phyloP scores from a whole-genome alignment of 2,113 vertebrate genomes.

The Astur gentilis region DNA sequence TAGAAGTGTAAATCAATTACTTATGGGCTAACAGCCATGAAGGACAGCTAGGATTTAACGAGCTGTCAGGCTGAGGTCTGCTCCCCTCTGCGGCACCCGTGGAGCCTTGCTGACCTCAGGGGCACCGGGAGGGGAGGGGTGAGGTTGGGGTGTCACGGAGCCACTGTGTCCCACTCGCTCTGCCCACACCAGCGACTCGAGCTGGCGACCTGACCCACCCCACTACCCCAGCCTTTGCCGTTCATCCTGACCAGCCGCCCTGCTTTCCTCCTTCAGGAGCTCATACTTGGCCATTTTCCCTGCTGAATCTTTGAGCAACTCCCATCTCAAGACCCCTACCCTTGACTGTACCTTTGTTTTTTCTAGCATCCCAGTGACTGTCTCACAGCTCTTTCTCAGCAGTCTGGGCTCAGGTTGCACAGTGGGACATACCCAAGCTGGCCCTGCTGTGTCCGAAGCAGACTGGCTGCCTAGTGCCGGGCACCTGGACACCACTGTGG shows the following conservation, averaged over 20 bases:
- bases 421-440: neutral
- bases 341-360: neutral
- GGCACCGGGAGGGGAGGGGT: neutral
- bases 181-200: neutral
- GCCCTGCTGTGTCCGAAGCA: neutral
- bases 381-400: neutral
- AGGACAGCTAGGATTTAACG: neutral
- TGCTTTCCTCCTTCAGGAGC: neutral
- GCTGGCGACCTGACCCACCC: neutral
- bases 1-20: neutral
- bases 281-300: neutral
- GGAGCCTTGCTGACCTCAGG: neutral
- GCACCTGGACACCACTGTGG: no score
- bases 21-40: neutral
- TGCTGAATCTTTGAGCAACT: neutral
- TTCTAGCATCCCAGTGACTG: neutral
- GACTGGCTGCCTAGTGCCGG: neutral
- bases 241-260: neutral
- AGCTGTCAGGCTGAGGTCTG: neutral
- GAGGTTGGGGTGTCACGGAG: neutral
- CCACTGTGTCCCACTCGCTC: neutral
- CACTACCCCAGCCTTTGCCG: neutral
- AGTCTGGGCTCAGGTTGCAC: neutral
- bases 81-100: accelerated
- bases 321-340: neutral